Evolutionary conservation across 2,797 vertebrate genomes (phyloP).

Genomic region (Pipistrellus nathusii): DNA sequence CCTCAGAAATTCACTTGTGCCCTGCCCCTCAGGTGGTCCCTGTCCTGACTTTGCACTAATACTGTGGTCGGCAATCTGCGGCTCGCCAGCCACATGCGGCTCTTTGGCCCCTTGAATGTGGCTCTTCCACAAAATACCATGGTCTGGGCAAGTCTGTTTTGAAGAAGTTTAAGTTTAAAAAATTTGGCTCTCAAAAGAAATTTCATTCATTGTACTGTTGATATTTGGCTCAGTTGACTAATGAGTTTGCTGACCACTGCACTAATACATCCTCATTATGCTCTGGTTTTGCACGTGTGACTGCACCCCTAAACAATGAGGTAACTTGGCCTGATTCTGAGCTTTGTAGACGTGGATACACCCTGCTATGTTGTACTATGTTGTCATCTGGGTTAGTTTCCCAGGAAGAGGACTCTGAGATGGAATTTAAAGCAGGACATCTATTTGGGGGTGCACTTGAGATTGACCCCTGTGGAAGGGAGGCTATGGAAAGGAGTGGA

Average conservation of each 20-base stretch:
- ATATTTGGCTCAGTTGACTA: too few species aligned
- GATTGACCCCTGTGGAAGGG: neutral
- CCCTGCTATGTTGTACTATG: accelerated
- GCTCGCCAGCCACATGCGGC: too few species aligned
- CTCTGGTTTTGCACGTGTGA: neutral
- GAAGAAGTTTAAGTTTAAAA: too few species aligned
- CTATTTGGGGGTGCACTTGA: neutral
- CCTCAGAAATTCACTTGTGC: neutral
- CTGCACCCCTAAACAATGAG: neutral
- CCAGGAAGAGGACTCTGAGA: neutral
- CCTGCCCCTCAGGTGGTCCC: neutral
- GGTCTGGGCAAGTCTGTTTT: too few species aligned
- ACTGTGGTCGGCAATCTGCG: too few species aligned
- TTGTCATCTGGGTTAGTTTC: neutral
- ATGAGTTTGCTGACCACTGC: neutral
- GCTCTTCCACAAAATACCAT: too few species aligned
- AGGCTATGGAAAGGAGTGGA: neutral
- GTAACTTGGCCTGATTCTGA: neutral
- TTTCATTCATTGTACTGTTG: too few species aligned
- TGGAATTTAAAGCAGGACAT: neutral
- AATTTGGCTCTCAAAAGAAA: too few species aligned
- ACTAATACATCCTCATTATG: too few species aligned
- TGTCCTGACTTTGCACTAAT: neutral
- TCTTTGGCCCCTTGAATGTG: too few species aligned
- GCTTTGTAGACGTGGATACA: accelerated